These are phyloP conservation scores for Carettochelys insculpta DNA, from an alignment of 2,113 vertebrate genomes.

Conservation along the genomic window DNA sequence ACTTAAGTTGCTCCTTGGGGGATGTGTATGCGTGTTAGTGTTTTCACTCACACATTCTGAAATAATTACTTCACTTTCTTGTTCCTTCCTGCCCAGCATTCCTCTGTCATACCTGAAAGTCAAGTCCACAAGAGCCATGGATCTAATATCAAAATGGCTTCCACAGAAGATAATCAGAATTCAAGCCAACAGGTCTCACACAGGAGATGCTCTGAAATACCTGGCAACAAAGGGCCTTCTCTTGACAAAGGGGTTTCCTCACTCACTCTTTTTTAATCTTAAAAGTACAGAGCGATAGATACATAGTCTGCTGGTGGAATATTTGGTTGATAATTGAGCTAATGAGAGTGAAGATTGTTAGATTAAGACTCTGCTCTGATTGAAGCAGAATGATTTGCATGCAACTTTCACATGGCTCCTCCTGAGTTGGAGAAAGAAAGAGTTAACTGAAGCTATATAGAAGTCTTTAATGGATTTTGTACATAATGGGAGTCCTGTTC, in stretches of 20 bases:
- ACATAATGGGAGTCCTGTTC: not conserved
- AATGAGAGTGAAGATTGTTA: not conserved
- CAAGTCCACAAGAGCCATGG: constrained; percentile 61
- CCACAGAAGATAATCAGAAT: constrained; percentile 46
- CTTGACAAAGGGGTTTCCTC: not conserved
- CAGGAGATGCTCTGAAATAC: constrained; percentile 35
- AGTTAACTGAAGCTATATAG: constrained; percentile 10
- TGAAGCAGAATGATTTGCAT: not conserved
- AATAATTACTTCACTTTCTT: constrained; percentile 49
- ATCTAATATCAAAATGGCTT: constrained; percentile 42
- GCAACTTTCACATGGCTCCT: not conserved
- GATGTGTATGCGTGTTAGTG: too few relatives aligned
- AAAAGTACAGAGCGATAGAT: not conserved
- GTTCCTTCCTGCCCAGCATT: constrained; percentile 27
- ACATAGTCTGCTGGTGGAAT: not conserved
- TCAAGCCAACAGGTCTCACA: constrained; percentile 34
- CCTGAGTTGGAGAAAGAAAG: not conserved
- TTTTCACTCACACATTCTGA: too few relatives aligned
- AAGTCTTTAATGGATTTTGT: not conserved
- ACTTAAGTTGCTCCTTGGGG: constrained; percentile 46
- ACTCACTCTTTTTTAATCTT: not conserved
- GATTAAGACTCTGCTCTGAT: not conserved
- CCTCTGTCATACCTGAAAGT: constrained; percentile 36
- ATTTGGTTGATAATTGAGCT: not conserved
- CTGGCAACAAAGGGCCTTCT: constrained; percentile 8